A percentile compares a stretch with the other conserved stretches of the same genome.
Evolutionary conservation across 2,888 invertebrate genomes (phyloP).

Genomic region (Myopa tessellatipennis): DNA sequence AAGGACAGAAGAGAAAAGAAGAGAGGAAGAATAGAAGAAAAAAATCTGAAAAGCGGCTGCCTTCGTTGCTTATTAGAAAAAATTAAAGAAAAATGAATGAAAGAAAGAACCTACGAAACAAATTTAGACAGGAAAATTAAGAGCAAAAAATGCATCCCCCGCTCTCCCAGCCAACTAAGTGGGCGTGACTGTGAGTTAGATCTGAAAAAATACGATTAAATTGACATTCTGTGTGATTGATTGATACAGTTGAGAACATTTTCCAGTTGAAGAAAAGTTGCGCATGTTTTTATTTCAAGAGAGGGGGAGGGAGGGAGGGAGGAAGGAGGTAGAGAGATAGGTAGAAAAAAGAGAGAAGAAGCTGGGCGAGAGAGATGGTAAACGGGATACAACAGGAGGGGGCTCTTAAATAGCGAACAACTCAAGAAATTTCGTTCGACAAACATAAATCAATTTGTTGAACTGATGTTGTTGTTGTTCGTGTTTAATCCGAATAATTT

Average conservation of each 20-base stretch:
- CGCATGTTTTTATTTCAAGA: slow-evolving; percentile 13
- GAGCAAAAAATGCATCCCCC: background rate
- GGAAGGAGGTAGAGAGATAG: too few species aligned
- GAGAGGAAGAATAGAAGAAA: background rate
- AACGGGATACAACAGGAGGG: too few species aligned
- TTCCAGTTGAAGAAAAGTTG: background rate
- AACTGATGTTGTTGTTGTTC: slow-evolving; percentile 42
- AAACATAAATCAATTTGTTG: slow-evolving; percentile 63
- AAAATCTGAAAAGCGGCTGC: slow-evolving; percentile 46
- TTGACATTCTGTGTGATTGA: slow-evolving; percentile 47
- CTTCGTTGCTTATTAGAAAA: slow-evolving; percentile 48
- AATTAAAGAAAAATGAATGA: slow-evolving; percentile 36
- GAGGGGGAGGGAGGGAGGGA: background rate
- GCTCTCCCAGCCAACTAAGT: background rate
- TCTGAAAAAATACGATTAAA: slow-evolving; percentile 28
- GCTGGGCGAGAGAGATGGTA: too few species aligned
- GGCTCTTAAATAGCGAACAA: slow-evolving; percentile 46
- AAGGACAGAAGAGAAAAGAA: background rate
- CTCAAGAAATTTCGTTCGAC: slow-evolving; percentile 46
- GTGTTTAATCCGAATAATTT: too few species aligned
- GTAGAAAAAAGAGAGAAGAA: too few species aligned
- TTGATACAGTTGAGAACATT: slow-evolving; percentile 25
- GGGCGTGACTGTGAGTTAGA: slow-evolving; percentile 20
- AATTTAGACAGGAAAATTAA: background rate
- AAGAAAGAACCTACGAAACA: background rate